phyloP scores from a whole-genome alignment of 2,888 invertebrate genomes.

The Chymomyza fuscimana region DNA sequence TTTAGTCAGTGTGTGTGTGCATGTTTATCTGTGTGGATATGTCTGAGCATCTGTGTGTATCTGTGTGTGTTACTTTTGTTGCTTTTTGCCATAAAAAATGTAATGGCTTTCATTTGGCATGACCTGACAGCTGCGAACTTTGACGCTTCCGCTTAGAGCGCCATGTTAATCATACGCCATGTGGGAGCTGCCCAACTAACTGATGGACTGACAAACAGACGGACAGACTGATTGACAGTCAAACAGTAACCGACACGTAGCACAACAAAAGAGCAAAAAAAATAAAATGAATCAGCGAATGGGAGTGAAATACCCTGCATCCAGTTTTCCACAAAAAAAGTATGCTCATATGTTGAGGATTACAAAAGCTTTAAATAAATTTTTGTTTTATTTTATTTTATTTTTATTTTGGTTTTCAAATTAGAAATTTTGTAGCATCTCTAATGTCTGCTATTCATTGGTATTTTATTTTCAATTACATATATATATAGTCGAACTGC shows the following conservation, averaged over 20 bases:
- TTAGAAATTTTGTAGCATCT: too few species aligned
- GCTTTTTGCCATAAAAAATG: slow-evolving; percentile 1
- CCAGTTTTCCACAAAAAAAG: too few species aligned
- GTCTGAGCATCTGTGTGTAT: background rate
- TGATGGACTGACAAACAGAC: background rate
- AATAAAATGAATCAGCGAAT: too few species aligned
- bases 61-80: background rate
- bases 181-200: background rate
- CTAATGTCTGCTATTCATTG: too few species aligned
- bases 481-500: too few species aligned
- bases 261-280: background rate
- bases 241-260: background rate
- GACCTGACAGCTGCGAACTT: slow-evolving; percentile 14
- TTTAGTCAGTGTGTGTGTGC: background rate
- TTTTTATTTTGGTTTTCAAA: too few species aligned
- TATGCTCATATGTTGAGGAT: too few species aligned
- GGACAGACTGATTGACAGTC: background rate
- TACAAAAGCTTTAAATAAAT: too few species aligned
- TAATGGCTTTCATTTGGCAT: slow-evolving; percentile 16
- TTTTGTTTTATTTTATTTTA: too few species aligned
- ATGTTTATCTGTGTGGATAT: too few species aligned
- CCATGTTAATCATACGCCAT: slow-evolving; percentile 10
- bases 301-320: too few species aligned
- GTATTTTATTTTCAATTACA: too few species aligned
- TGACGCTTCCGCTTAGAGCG: slow-evolving; percentile 3